Evolutionary conservation across 2,797 vertebrate species (phyloP), one percentile per base, ranked within the genome.

Genomic region (Pogonophryne albipinna): DNA sequence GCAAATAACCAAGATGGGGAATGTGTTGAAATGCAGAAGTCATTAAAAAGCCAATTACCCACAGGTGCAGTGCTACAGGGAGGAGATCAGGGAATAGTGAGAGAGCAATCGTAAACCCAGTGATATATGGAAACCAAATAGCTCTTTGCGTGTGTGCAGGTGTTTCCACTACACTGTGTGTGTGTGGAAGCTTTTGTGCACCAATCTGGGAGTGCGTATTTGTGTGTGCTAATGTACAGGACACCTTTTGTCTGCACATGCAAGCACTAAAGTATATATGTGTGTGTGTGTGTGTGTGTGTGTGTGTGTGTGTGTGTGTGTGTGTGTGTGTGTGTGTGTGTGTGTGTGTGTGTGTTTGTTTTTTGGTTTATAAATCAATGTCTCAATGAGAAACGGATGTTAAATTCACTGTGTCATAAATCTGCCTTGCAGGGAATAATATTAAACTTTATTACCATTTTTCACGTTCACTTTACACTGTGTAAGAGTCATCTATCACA

Each of bases 31-130:
- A 95, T 93, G 94, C 94, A 95, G 91, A 95, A 84, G 93, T 95
- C 94, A 96, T 97, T 96, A 96, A 96, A 96, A 97, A 96, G 94
- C 94, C 95, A 96, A 95, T 96, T 96, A 95, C 74, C 83, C 87
- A 51, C 72, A 85, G 78, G 86, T 89, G 87, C 92, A 90, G 92
- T 87, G 89, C 88, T 90, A 94, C 91, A 88, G 89, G 90, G 69
- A 78, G 75, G 71, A 82, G 81, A 85, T 94, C 94, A 93, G 93
- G 87, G 90, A 90, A 93, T 91, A 92, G 93, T 78, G 87, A 27
- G 80, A 94, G 93, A 89, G 93, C 92, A 87, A 87, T 93, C 88
- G 91, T 95, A 94, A 95, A 95, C 91, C 94, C 93, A 93, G 93
- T 95, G 95, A 94, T 96, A 91, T 96, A 95, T 95, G 94, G 94